These are phyloP conservation scores for Falco rusticolus DNA, from an alignment of 2,797 vertebrate genomes.

Conservation along the genomic window DNA sequence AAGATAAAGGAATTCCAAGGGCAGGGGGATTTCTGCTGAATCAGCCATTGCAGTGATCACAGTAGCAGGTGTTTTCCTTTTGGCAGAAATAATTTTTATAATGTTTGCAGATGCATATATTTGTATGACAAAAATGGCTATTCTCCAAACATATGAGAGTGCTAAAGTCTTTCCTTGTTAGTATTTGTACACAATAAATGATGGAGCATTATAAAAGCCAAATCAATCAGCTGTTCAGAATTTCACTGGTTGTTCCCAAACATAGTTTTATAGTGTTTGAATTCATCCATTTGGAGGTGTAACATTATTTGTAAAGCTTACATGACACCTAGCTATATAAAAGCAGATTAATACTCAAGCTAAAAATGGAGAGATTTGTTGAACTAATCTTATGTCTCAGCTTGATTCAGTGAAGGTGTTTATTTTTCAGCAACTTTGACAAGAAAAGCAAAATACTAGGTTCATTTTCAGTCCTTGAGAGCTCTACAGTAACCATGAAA, in stretches of 20 bases:
- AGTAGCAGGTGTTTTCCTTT: not conserved
- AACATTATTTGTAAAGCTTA: not conserved
- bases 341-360: not conserved
- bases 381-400: not conserved
- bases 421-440: not conserved
- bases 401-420: not conserved
- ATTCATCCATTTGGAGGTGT: not conserved
- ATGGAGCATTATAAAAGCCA: not conserved
- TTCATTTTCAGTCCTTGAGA: not conserved
- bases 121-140: not conserved
- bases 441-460: not conserved
- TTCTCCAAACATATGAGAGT: not conserved
- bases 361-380: not conserved
- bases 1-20: slow-evolving; percentile 49
- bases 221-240: not conserved
- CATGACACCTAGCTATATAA: not conserved
- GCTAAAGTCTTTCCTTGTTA: not conserved
- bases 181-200: not conserved
- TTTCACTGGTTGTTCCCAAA: not conserved
- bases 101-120: not conserved
- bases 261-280: not conserved
- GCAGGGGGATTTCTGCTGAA: slow-evolving; percentile 1
- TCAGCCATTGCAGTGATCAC: not conserved
- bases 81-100: not conserved
- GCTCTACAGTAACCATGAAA: not conserved